A percentile compares a stretch with the other conserved stretches of the same genome.
These are phyloP conservation scores for Climacteris rufus DNA, from an alignment of 2,113 vertebrate species.

Conservation along the genomic window DNA sequence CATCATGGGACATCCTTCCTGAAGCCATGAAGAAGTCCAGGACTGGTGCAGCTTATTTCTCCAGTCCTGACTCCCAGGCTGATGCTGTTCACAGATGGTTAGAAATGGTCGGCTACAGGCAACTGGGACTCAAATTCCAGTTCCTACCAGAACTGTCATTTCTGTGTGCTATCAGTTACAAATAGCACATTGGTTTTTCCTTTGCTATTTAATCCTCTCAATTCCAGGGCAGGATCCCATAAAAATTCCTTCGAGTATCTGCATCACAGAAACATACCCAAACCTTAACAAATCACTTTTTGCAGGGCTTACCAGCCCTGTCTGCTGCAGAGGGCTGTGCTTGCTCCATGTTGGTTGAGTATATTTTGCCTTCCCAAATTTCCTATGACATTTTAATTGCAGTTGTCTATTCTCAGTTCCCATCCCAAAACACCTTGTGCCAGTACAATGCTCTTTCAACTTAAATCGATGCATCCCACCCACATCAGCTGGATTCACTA, in stretches of 20 bases:
- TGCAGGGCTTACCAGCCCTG: conserved; percentile 44
- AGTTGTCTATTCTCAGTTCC: background rate
- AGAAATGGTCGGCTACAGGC: background rate
- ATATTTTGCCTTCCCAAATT: background rate
- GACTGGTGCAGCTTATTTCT: background rate
- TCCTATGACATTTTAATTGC: background rate
- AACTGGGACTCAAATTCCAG: conserved; percentile 16
- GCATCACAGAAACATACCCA: conserved; percentile 56
- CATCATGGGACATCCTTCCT: background rate
- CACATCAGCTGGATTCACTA: background rate
- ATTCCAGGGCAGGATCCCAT: conserved; percentile 57
- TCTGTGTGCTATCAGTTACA: conserved; percentile 25
- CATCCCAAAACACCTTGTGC: background rate
- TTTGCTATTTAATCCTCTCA: conserved; percentile 42
- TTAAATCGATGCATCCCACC: accelerated
- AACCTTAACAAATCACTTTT: conserved; percentile 56
- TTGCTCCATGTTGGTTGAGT: background rate
- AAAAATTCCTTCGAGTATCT: conserved; percentile 69
- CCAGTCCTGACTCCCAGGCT: background rate
- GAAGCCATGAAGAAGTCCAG: background rate
- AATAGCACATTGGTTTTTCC: conserved; percentile 20
- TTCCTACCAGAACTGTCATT: conserved; percentile 30
- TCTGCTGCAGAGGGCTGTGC: background rate
- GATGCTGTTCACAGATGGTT: background rate
- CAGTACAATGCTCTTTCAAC: background rate